Evolutionary conservation across 2,113 vertebrate species (phyloP), one percentile per base, ranked within the genome.

Genomic region (Anser cygnoides): DNA sequence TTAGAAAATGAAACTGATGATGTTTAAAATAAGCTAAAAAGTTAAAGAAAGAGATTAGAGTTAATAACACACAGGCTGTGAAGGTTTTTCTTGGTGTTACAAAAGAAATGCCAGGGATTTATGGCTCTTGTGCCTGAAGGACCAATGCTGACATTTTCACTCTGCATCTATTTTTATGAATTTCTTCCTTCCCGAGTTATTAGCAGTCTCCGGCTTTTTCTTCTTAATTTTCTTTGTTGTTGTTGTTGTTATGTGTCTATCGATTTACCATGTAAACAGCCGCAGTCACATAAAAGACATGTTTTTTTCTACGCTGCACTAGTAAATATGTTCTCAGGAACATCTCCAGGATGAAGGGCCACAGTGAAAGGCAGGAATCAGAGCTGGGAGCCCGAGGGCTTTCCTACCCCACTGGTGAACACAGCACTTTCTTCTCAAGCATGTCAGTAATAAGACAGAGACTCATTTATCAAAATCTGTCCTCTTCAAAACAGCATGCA

Each of bases 121-220:
- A 54, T 0, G 6, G 81, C 41, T 75, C 54, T 87, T 33, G 41
- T 25, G 92, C 46, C 90, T 84, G 59, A 92, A 93, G 41, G 63
- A 84, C 12, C 3, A 2, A 86, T 0, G 2, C 8, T 50, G 67
- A 29, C 52, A 29, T 88, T 88, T 92, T 73, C 79, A 87, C 61
- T 43, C 41, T 70, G 52, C 71, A 31, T 20, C 44, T 92, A 33
- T 82, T 92, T 90, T 82, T 95, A 92, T 81, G 9, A 49, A 79
- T 96, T 87, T 95, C 70, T 94, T 92, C 75, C 86, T 93, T 92
- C 62, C 22, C 67, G 61, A 91, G 58, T 87, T 93, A 83, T 80
- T 92, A 81, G 37, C n/a, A n/a, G 39, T 78, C 79, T 63, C 82
- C 23, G 61, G 61, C 68, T 84, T 76, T 70, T 76, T 59, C 7